Conservation (phyloP, 35 echinoderm and acorn worm genomes). For the Stichopus chloronotus region DNA sequence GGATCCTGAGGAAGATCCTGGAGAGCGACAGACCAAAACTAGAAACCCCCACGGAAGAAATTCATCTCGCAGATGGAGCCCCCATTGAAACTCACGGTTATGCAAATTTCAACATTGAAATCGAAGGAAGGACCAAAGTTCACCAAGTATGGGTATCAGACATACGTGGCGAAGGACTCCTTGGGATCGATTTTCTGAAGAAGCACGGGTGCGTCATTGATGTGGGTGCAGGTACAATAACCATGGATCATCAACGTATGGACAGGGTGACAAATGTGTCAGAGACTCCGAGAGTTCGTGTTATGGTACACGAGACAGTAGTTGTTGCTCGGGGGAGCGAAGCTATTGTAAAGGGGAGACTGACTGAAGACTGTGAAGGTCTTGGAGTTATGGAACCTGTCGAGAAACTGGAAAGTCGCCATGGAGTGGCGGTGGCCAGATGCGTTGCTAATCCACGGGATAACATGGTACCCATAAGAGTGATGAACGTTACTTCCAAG, state of each 20-base stretch:
- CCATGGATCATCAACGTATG: background rate
- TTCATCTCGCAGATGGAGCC: conserved; percentile 9
- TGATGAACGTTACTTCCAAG: background rate
- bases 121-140: background rate
- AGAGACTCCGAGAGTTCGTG: background rate
- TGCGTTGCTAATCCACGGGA: too few relatives aligned
- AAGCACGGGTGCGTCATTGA: background rate
- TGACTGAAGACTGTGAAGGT: background rate
- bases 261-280: background rate
- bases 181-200: conserved; percentile 6
- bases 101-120: background rate
- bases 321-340: too few relatives aligned
- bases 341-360: too few relatives aligned
- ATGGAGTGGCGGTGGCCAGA: too few relatives aligned
- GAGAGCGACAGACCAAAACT: background rate
- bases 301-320: background rate
- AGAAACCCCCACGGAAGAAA: background rate
- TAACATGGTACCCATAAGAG: too few relatives aligned
- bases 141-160: conserved; percentile 66
- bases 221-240: background rate
- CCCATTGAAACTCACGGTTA: background rate
- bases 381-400: background rate
- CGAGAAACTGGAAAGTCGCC: too few relatives aligned
- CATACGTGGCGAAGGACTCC: conserved; percentile 13
- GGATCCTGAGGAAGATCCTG: background rate